Evolutionary conservation across 2,797 vertebrate species (phyloP).

Genomic region (Erpetoichthys calabaricus): DNA sequence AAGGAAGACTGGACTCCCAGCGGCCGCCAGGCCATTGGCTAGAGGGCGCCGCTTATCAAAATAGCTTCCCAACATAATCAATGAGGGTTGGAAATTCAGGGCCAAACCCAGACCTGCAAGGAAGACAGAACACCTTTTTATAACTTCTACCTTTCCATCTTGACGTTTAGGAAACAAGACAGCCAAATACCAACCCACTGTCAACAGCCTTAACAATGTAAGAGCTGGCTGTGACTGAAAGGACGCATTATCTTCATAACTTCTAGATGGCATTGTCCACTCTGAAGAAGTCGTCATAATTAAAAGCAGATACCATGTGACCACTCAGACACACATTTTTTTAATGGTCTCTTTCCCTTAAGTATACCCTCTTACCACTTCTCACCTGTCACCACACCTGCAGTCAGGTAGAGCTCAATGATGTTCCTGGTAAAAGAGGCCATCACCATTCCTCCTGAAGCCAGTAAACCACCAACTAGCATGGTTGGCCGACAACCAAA

Average conservation of each 20-base stretch:
- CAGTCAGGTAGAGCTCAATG: conserved; percentile 57
- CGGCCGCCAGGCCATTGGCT: conserved; percentile 60
- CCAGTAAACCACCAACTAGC: conserved; percentile 54
- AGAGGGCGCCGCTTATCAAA: conserved; percentile 59
- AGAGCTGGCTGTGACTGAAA: too few species aligned
- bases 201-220: too few species aligned
- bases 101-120: conserved; percentile 55
- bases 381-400: conserved; percentile 57
- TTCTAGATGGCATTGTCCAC: too few species aligned
- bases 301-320: too few species aligned
- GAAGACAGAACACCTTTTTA: not conserved
- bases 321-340: too few species aligned
- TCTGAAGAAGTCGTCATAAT: too few species aligned
- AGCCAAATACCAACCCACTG: too few species aligned
- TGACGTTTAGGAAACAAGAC: too few species aligned
- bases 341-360: too few species aligned
- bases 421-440: conserved; percentile 58
- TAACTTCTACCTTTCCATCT: too few species aligned
- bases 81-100: conserved; percentile 58
- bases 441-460: conserved; percentile 55
- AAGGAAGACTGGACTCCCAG: conserved; percentile 63
- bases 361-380: too few species aligned
- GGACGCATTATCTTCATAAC: too few species aligned
- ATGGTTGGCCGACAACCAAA: conserved; percentile 63
- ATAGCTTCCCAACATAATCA: conserved; percentile 61